Evolutionary conservation across 2,888 invertebrate species (phyloP).

Genomic region (Cataglyphis albicans): DNA sequence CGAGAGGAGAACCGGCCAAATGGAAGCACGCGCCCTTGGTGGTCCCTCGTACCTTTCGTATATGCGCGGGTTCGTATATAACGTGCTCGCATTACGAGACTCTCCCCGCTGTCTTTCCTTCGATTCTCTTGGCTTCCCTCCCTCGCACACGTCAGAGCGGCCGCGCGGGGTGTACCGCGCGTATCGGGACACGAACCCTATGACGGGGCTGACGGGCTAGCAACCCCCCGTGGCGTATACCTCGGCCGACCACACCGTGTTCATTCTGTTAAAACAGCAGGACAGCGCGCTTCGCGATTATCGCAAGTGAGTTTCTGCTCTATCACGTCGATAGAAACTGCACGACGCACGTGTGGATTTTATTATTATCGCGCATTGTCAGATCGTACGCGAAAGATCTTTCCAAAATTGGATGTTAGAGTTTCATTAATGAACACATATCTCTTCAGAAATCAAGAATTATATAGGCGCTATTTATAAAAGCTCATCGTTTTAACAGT

Average conservation of each 20-base stretch:
- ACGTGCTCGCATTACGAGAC: conserved; percentile 56
- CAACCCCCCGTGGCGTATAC: conserved; percentile 61
- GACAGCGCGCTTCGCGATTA: conserved; percentile 44
- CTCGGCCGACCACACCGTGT: conserved; percentile 60
- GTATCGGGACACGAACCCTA: conserved; percentile 45
- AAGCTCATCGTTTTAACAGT: not conserved
- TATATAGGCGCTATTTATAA: not conserved
- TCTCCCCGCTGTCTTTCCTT: conserved; percentile 64
- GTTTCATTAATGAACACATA: not conserved
- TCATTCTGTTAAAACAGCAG: conserved; percentile 68
- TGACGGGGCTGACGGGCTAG: conserved; percentile 55
- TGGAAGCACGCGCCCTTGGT: conserved; percentile 71
- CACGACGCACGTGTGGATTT: not conserved
- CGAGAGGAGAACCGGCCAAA: conserved; percentile 66
- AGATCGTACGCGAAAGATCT: not conserved
- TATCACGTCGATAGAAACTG: conserved; percentile 1
- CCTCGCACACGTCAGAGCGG: conserved; percentile 5
- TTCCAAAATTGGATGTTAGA: not conserved
- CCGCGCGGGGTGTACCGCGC: conserved; percentile 44
- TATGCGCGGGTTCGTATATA: conserved; percentile 49
- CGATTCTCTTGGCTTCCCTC: conserved; percentile 37
- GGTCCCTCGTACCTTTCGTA: conserved; percentile 69
- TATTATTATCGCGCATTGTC: conserved; percentile 2
- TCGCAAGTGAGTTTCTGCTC: conserved; percentile 37
- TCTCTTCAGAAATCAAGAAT: not conserved